Evolutionary conservation across 2,797 vertebrate species (phyloP).

Genomic region (Avahi laniger): DNA sequence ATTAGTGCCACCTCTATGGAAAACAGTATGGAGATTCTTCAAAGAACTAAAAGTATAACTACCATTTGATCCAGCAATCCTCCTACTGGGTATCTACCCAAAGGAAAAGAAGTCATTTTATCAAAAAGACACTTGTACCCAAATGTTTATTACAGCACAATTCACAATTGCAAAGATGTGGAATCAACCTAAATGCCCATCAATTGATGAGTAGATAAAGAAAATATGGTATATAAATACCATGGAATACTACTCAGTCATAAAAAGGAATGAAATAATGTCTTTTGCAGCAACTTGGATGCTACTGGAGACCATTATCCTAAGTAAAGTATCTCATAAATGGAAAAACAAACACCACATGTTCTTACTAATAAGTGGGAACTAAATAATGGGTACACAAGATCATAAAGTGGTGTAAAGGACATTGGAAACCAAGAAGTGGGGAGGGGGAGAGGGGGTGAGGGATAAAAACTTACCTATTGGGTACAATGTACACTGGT

Average conservation of each 20-base stretch:
- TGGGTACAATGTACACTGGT: neutral
- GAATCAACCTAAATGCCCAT: neutral
- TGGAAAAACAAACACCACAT: neutral
- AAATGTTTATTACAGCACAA: neutral
- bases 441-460: neutral
- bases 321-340: neutral
- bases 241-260: neutral
- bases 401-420: neutral
- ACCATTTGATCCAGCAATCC: neutral
- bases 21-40: neutral
- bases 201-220: neutral
- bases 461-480: neutral
- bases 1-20: neutral
- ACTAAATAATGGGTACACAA: neutral
- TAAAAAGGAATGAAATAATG: neutral
- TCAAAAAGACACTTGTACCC: neutral
- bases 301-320: neutral
- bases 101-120: neutral
- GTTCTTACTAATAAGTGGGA: neutral
- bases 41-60: neutral
- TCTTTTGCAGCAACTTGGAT: neutral
- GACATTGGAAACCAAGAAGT: neutral
- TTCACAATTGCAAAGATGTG: neutral
- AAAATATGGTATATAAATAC: neutral
- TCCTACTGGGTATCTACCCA: neutral